A percentile compares a stretch with the other conserved stretches of the same genome.
Conservation (phyloP, 2,888 invertebrate species). For the Chymomyza fuscimana region DNA sequence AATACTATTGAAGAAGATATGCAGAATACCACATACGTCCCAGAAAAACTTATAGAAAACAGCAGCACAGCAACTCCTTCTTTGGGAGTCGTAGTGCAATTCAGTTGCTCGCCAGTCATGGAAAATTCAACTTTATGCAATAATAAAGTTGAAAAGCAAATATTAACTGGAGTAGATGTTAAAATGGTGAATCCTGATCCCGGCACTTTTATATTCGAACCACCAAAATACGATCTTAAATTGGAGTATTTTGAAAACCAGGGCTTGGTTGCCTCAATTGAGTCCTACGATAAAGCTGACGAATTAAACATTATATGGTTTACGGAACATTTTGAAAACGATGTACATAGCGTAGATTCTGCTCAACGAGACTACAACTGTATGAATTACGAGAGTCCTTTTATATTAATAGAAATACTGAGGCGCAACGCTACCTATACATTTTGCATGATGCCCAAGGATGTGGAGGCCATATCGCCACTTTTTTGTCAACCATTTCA, state of each 20-base stretch:
- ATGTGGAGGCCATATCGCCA: slow-evolving; percentile 61
- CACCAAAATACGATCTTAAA: slow-evolving; percentile 64
- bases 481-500: slow-evolving; percentile 74
- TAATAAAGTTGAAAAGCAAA: not conserved
- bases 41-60: not conserved
- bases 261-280: slow-evolving; percentile 56
- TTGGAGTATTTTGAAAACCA: slow-evolving; percentile 52
- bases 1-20: not conserved
- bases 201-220: slow-evolving; percentile 51
- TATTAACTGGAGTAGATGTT: not conserved
- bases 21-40: not conserved
- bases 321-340: slow-evolving; percentile 47
- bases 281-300: slow-evolving; percentile 31
- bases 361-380: slow-evolving; percentile 62
- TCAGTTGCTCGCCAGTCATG: slow-evolving; percentile 36
- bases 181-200: not conserved
- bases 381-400: slow-evolving; percentile 55
- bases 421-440: slow-evolving; percentile 69
- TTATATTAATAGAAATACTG: slow-evolving; percentile 57
- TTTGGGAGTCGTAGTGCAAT: slow-evolving; percentile 33
- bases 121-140: not conserved
- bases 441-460: slow-evolving; percentile 66
- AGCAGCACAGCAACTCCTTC: not conserved
- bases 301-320: slow-evolving; percentile 74
- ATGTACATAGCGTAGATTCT: slow-evolving; percentile 4